phyloP scores from a whole-genome alignment of 2,113 vertebrate species.

The Grammatotria lemairii region DNA sequence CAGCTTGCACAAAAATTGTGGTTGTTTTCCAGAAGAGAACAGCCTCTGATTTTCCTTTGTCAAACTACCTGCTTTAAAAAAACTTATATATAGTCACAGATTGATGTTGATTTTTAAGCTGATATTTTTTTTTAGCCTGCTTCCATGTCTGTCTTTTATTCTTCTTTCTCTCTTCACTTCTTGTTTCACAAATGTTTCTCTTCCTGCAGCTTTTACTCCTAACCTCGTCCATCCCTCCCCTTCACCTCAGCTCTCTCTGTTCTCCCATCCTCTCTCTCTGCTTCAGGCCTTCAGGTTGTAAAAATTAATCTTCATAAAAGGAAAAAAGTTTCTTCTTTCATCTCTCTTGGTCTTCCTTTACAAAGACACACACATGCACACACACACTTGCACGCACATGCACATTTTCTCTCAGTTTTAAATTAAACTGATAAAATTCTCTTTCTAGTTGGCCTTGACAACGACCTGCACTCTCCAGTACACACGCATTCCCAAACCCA shows the following conservation, averaged over 20 bases:
- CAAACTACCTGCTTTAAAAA: not conserved
- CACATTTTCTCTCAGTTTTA: slow-evolving; percentile 35
- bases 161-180: not conserved
- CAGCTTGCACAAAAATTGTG: not conserved
- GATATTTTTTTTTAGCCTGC: not conserved
- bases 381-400: not conserved
- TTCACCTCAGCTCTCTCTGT: not conserved
- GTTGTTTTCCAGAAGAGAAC: not conserved
- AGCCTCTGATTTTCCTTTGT: not conserved
- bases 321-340: slow-evolving; percentile 46
- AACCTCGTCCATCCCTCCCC: not conserved
- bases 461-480: slow-evolving; percentile 22
- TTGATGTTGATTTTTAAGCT: not conserved
- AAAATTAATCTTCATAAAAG: slow-evolving; percentile 61
- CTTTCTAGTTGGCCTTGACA: slow-evolving; percentile 62
- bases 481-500: not conserved
- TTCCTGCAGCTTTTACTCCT: not conserved
- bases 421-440: slow-evolving; percentile 63
- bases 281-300: slow-evolving; percentile 44
- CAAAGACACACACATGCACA: slow-evolving; percentile 1
- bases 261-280: not conserved
- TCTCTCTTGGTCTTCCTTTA: slow-evolving; percentile 27
- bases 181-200: not conserved
- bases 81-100: not conserved
- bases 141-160: not conserved